Evolutionary conservation across 2,113 vertebrate species (phyloP).

Genomic region (Pterocles orientalis): DNA sequence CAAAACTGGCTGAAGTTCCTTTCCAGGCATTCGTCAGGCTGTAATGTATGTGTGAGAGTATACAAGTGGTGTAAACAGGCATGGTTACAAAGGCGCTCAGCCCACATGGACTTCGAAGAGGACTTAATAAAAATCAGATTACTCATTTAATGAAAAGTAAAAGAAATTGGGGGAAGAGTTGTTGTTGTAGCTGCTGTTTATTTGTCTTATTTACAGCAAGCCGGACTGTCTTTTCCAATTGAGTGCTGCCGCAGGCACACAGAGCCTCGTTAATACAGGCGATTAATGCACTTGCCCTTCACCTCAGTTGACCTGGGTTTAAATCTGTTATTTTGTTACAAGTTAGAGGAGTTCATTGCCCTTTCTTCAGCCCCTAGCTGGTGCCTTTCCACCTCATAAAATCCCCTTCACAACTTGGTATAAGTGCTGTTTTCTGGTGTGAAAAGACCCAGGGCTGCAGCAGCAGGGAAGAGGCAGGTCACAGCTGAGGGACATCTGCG

Average conservation of each 20-base stretch:
- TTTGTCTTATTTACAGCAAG: slow-evolving; percentile 57
- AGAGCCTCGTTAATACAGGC: slow-evolving; percentile 27
- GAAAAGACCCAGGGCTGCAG: not conserved
- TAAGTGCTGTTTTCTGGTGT: not conserved
- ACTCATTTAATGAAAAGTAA: slow-evolving; percentile 32
- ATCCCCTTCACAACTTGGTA: not conserved
- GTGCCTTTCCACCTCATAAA: slow-evolving; percentile 54
- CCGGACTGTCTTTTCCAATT: not conserved
- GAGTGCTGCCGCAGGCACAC: not conserved
- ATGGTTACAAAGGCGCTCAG: not conserved
- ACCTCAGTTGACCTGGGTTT: slow-evolving; percentile 45
- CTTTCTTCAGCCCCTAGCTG: slow-evolving; percentile 11
- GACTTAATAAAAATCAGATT: slow-evolving; percentile 37
- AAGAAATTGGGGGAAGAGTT: not conserved
- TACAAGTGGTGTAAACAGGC: not conserved
- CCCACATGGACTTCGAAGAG: not conserved
- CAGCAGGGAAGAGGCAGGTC: not conserved
- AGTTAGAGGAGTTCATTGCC: slow-evolving; percentile 36
- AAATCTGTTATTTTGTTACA: slow-evolving; percentile 52
- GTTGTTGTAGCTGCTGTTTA: slow-evolving; percentile 49
- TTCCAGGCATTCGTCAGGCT: not conserved
- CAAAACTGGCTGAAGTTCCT: slow-evolving; percentile 63
- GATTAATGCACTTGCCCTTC: slow-evolving; percentile 64
- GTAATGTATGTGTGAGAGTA: not conserved
- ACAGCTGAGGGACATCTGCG: not conserved